Conservation (phyloP, 2,888 invertebrate genomes). For the Blomia tropicalis region DNA sequence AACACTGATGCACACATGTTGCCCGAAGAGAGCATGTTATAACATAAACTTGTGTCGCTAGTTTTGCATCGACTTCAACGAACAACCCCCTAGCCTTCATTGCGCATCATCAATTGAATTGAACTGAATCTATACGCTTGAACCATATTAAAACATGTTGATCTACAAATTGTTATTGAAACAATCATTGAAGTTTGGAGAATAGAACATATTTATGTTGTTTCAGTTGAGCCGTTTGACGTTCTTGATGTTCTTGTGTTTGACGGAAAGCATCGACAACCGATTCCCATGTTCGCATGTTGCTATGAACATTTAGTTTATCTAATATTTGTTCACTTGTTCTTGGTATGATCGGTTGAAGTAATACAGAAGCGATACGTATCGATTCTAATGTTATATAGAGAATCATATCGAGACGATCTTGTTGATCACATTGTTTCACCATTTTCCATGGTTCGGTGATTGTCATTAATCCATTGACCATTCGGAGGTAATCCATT, state of each 20-base stretch:
- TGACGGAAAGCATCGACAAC: background rate
- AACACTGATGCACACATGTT: too few species aligned
- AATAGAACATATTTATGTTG: background rate
- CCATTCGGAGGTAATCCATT: constrained; percentile 53
- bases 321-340: constrained; percentile 49
- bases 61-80: too few species aligned
- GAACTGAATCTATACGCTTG: too few species aligned
- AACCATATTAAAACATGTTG: too few species aligned
- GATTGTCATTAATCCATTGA: constrained; percentile 71
- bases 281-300: background rate
- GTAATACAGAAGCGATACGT: constrained; percentile 56
- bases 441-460: constrained; percentile 58
- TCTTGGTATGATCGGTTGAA: constrained; percentile 71
- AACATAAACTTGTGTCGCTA: too few species aligned
- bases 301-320: constrained; percentile 33
- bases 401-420: constrained; percentile 53
- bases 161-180: too few species aligned
- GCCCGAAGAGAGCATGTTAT: too few species aligned
- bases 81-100: too few species aligned
- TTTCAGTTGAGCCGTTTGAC: background rate
- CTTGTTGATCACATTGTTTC: constrained; percentile 36
- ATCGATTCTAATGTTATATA: constrained; percentile 69
- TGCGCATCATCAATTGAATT: too few species aligned
- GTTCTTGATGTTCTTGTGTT: too few species aligned
- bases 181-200: background rate